These are phyloP conservation scores for Parnassius orleans DNA, from an alignment of 2,888 invertebrate genomes.

Conservation along the genomic window DNA sequence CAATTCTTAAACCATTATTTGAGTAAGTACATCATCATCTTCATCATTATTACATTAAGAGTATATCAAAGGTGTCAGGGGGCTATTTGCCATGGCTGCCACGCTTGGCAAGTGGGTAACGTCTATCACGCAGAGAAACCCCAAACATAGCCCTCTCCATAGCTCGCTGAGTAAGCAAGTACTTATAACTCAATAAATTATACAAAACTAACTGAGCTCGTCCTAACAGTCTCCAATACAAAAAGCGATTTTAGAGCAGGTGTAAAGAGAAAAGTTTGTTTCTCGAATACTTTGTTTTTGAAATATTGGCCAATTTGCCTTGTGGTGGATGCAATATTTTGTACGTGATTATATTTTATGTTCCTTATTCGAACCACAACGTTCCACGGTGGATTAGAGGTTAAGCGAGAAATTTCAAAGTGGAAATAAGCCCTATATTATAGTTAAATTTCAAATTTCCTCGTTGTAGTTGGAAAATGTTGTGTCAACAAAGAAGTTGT, in stretches of 20 bases:
- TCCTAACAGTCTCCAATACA: background rate
- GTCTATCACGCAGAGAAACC: no score
- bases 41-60: no score
- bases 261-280: constrained; percentile 19
- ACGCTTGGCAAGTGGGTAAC: no score
- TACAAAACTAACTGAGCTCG: no score
- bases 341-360: constrained; percentile 26
- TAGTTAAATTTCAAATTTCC: constrained; percentile 14
- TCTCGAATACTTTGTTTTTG: constrained; percentile 17
- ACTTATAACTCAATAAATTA: no score
- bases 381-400: constrained; percentile 8
- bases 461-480: background rate
- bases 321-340: constrained; percentile 18
- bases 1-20: no score
- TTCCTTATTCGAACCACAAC: constrained; percentile 22
- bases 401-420: constrained; percentile 16
- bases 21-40: no score
- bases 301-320: constrained; percentile 27
- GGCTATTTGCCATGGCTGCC: no score
- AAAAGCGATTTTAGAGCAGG: constrained; percentile 17
- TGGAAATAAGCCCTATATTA: constrained; percentile 12
- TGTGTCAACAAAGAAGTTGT: no score
- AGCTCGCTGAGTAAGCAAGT: no score
- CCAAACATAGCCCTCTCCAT: no score
- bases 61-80: no score